phyloP scores from a whole-genome alignment of 1,140 invertebrate species.

The Rhyzopertha dominica region DNA sequence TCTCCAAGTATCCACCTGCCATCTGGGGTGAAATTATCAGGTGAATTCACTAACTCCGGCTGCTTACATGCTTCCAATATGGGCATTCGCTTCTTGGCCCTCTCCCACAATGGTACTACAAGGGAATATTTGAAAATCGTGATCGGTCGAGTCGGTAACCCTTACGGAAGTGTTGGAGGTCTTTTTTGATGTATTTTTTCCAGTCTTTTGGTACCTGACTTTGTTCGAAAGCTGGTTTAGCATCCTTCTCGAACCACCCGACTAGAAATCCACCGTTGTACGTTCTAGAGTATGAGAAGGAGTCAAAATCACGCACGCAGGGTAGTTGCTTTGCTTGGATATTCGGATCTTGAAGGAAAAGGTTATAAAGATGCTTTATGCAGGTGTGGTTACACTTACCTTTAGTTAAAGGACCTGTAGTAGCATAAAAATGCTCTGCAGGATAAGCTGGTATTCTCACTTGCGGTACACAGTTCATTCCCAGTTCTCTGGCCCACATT shows the following conservation, averaged over 20 bases:
- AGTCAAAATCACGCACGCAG: constrained; percentile 67
- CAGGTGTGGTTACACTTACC: too few relatives aligned
- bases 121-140: constrained; percentile 17
- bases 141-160: constrained; percentile 8
- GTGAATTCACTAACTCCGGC: constrained; percentile 60
- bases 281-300: constrained; percentile 57
- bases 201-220: constrained; percentile 57
- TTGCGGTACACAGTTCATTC: constrained; percentile 56
- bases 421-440: constrained; percentile 65
- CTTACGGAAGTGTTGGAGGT: constrained; percentile 64
- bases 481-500: constrained; percentile 67
- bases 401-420: constrained; percentile 49
- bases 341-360: constrained; percentile 4
- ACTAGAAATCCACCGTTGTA: constrained; percentile 56
- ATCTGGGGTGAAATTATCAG: constrained; percentile 76
- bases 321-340: constrained; percentile 43
- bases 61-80: constrained; percentile 52
- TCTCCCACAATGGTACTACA: constrained; percentile 53
- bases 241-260: constrained; percentile 63
- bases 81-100: constrained; percentile 62
- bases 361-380: constrained; percentile 1
- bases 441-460: constrained; percentile 67
- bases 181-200: constrained; percentile 48
- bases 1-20: constrained; percentile 67
- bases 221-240: constrained; percentile 60